Evolutionary conservation across 2,797 vertebrate species (phyloP).

Genomic region (Calcarius lapponicus): DNA sequence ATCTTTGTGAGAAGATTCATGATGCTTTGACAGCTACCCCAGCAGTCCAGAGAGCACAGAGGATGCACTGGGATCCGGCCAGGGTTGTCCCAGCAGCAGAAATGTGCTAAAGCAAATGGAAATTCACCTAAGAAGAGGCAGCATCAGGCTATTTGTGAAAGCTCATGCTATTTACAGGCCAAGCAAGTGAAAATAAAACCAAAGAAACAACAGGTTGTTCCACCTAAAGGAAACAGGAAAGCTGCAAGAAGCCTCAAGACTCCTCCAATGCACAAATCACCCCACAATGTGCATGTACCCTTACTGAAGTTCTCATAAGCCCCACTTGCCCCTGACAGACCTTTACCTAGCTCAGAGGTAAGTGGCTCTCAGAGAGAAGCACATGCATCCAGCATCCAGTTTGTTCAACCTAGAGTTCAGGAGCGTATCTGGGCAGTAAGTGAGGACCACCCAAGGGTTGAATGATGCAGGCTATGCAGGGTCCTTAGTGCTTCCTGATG

Average conservation of each 20-base stretch:
- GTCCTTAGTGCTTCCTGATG: not conserved
- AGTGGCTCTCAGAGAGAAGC: not conserved
- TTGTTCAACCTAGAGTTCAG: not conserved
- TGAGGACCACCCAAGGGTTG: not conserved
- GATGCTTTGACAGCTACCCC: not conserved
- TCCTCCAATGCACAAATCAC: not conserved
- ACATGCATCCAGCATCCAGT: too few species aligned
- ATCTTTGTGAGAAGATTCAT: not conserved
- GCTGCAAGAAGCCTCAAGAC: not conserved
- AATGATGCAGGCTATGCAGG: not conserved
- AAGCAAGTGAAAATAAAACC: not conserved
- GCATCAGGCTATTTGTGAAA: not conserved
- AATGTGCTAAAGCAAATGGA: not conserved
- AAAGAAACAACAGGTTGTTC: not conserved
- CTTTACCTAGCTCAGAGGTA: not conserved
- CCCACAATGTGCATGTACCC: not conserved
- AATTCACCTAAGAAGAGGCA: not conserved
- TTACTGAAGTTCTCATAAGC: not conserved
- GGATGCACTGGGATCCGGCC: not conserved
- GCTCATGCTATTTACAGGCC: not conserved
- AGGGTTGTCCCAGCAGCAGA: not conserved
- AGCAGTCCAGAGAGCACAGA: not conserved
- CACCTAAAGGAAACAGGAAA: not conserved
- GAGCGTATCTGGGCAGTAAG: not conserved
- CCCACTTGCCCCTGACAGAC: not conserved